These are phyloP conservation scores for Dendroctonus ponderosae DNA, from an alignment of 1,140 invertebrate genomes.

Conservation along the genomic window DNA sequence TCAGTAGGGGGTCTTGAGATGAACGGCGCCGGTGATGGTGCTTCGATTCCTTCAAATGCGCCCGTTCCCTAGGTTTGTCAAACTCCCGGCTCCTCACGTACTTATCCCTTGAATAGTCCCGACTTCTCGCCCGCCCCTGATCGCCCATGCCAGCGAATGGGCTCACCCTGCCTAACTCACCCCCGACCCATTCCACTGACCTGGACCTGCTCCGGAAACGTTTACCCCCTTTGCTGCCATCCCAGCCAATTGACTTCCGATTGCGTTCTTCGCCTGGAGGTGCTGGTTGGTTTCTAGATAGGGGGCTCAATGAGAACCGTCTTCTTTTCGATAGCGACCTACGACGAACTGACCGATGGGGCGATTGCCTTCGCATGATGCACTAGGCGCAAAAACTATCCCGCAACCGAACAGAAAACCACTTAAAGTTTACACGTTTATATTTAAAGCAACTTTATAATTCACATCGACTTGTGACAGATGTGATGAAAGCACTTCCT, in stretches of 20 bases:
- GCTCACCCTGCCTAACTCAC: neutral
- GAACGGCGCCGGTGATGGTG: neutral
- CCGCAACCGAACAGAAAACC: too few relatives aligned
- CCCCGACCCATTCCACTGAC: slow-evolving; percentile 1
- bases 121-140: neutral
- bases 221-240: neutral
- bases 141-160: neutral
- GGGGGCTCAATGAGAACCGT: slow-evolving; percentile 13
- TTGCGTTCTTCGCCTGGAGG: slow-evolving; percentile 14
- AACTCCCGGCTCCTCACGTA: neutral
- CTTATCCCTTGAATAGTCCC: neutral
- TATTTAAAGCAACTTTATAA: too few relatives aligned
- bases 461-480: too few relatives aligned
- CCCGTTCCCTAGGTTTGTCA: slow-evolving; percentile 1
- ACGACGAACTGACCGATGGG: slow-evolving; percentile 5
- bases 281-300: slow-evolving; percentile 15
- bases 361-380: slow-evolving; percentile 21
- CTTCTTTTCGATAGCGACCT: slow-evolving; percentile 3
- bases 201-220: slow-evolving; percentile 14
- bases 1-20: neutral
- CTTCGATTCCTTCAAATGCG: slow-evolving; percentile 4
- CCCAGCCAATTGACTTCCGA: slow-evolving; percentile 1
- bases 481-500: too few relatives aligned
- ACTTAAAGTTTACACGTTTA: too few relatives aligned
- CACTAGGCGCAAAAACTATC: too few relatives aligned